Base-by-base conservation (phyloP, 2,113 vertebrate species). In the Cromileptes altivelis region DNA sequence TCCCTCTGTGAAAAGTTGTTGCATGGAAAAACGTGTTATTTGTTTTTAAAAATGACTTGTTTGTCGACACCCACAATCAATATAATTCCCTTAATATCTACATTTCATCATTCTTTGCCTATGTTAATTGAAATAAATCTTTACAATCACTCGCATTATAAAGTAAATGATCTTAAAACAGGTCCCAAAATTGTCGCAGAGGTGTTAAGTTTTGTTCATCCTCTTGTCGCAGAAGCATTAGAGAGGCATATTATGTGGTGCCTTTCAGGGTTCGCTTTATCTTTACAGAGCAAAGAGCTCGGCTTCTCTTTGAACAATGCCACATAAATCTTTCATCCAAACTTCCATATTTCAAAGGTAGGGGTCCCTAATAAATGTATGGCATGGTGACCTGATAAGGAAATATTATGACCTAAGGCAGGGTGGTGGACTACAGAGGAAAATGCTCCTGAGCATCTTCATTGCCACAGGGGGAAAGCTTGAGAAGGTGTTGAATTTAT, bases 291-390 rank as follows among this genome's bases (percentile, higher is more conserved):
- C 86, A 90, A 90, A 92, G 86, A 91, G 85, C 78, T 82, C 70
- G 81, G 87, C 81, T 92, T 89, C 90, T 88, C 93, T 95, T 95
- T 95, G 94, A 95, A 94, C 94, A 94, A 93, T 87, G 55, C 80
- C 82, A 86, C 87, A 95, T 95, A 37, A 94, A 95, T 94, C 86
- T 94, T 95, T 94, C 78, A 95, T 94, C 62, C 85, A 85, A 80
- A 71, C 89, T 84, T 92, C 89, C 84, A 71, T 75, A 89, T 95
- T 94, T 95, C 95, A 95, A 95, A 94, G 92, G 80, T 86, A 92
- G 81, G 62, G 42, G 85, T 92, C 75, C 89, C 90, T 94, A 87
- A 93, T 93, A 94, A 93, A 93, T 91, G 79, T 85, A 85, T 87
- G 74, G 80, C 73, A 81, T 47, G 78, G 87, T 90, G 91, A 92